Conservation (phyloP, 2,797 vertebrate species). For the Parambassis ranga region DNA sequence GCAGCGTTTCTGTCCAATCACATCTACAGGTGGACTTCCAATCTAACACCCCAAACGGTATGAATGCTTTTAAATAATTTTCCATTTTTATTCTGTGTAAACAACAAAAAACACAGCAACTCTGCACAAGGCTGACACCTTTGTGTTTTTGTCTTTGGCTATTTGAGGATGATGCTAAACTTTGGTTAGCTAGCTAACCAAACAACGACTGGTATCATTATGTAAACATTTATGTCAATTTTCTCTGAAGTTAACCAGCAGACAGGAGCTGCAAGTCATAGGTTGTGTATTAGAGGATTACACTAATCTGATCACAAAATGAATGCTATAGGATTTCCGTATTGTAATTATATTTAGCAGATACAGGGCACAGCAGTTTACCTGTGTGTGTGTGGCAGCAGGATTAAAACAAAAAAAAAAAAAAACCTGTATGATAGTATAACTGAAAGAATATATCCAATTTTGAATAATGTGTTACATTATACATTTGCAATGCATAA, state of each 20-base stretch:
- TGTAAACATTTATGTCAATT: constrained; percentile 14
- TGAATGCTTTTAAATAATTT: neutral
- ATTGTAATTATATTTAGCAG: constrained; percentile 4
- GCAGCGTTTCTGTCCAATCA: too few species aligned
- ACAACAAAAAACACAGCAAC: neutral
- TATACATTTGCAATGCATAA: too few species aligned
- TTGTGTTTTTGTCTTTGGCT: neutral
- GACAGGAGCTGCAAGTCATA: neutral
- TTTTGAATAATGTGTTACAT: too few species aligned
- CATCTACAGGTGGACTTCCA: too few species aligned
- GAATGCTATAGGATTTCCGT: neutral
- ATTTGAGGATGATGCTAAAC: neutral
- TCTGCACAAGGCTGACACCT: neutral
- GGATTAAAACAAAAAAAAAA: too few species aligned
- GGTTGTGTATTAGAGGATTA: constrained; percentile 14
- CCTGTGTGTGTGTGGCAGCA: neutral
- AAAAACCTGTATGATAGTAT: too few species aligned
- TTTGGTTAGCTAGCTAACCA: constrained; percentile 6
- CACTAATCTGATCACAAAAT: constrained; percentile 24
- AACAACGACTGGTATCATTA: neutral
- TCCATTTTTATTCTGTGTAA: too few species aligned
- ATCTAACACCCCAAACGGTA: neutral
- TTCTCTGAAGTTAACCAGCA: neutral
- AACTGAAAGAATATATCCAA: too few species aligned
- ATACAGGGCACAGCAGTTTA: constrained; percentile 8